These are phyloP conservation scores for Entomobrya multifasciata DNA, from an alignment of 2,888 invertebrate species.

Conservation along the genomic window DNA sequence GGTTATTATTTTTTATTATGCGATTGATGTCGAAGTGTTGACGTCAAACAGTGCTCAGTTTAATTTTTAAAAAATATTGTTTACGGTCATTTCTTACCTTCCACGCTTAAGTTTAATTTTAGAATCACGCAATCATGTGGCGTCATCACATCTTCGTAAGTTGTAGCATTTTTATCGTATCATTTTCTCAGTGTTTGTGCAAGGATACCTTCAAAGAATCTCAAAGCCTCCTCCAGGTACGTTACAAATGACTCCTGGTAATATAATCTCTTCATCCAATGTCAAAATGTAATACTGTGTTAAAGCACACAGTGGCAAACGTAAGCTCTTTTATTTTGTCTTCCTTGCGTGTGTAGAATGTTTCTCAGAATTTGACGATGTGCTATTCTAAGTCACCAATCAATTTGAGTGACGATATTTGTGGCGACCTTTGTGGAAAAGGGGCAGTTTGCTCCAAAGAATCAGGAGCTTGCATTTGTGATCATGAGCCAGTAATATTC, in stretches of 20 bases:
- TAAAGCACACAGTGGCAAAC: too few relatives aligned
- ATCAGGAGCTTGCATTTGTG: slow-evolving; percentile 51
- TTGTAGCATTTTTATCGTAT: too few relatives aligned
- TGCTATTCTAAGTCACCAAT: slow-evolving; percentile 52
- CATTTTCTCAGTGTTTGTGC: too few relatives aligned
- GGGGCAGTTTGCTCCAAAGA: slow-evolving; percentile 50
- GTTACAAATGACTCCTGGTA: slow-evolving; percentile 15
- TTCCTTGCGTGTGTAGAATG: neutral
- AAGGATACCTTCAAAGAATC: neutral
- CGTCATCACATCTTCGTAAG: too few relatives aligned
- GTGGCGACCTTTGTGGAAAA: slow-evolving; percentile 52
- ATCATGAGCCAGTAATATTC: slow-evolving; percentile 41
- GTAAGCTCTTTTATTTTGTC: neutral
- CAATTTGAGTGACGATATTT: slow-evolving; percentile 54
- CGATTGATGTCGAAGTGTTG: too few relatives aligned
- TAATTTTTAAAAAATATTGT: too few relatives aligned
- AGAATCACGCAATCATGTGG: too few relatives aligned
- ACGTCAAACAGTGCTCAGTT: neutral
- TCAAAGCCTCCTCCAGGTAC: slow-evolving; percentile 26
- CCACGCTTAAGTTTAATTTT: too few relatives aligned
- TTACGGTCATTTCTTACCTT: too few relatives aligned
- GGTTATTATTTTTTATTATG: too few relatives aligned
- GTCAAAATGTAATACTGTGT: neutral
- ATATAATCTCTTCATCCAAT: slow-evolving; percentile 12
- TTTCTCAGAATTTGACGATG: slow-evolving; percentile 21